phyloP scores from a whole-genome alignment of 2,797 vertebrate genomes.

The Allobates femoralis region DNA sequence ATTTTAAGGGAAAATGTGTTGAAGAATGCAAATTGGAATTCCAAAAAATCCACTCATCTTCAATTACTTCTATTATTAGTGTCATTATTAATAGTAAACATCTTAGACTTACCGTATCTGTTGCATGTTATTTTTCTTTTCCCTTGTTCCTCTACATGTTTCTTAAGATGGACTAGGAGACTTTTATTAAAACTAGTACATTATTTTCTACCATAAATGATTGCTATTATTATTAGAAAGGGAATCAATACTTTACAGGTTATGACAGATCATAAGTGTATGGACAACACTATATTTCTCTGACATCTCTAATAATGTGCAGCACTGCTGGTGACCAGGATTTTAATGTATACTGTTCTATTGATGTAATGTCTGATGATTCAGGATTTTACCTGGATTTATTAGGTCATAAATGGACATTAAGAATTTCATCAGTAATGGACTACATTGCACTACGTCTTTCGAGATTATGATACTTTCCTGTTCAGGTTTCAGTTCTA shows the following conservation, averaged over 20 bases:
- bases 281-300: slow-evolving; percentile 10
- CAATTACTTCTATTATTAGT: too few relatives aligned
- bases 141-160: too few relatives aligned
- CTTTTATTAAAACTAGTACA: background rate
- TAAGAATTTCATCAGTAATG: background rate
- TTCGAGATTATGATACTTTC: background rate
- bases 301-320: slow-evolving; percentile 31
- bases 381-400: background rate
- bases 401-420: background rate
- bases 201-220: slow-evolving; percentile 13
- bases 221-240: slow-evolving; percentile 11
- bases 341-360: background rate
- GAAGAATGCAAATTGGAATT: too few relatives aligned
- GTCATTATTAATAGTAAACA: too few relatives aligned
- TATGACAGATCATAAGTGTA: slow-evolving; percentile 26
- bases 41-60: too few relatives aligned
- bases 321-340: background rate
- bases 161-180: background rate
- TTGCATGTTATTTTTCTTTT: too few relatives aligned
- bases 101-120: too few relatives aligned
- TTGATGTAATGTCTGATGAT: background rate
- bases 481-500: background rate
- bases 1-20: too few relatives aligned
- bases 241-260: slow-evolving; percentile 40
- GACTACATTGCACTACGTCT: background rate